Percentiles rank a stretch among this genome's conserved stretches.
phyloP scores from a whole-genome alignment of 2,888 invertebrate species.

The Caenorhabditis sp. region DNA sequence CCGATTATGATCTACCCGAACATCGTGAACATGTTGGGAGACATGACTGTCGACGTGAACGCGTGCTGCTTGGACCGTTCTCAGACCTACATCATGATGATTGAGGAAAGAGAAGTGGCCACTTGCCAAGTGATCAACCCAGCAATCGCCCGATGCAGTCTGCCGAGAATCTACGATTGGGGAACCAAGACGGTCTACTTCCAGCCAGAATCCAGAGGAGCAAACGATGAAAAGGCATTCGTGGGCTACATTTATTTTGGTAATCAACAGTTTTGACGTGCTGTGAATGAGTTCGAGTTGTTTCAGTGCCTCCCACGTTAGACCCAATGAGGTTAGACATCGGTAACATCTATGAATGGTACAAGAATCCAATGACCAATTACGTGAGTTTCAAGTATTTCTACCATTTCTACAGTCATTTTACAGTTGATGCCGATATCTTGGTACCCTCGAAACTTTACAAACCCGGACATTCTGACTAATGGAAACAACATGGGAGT shows the following conservation, averaged over 20 bases:
- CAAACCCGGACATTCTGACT: slow-evolving; percentile 72
- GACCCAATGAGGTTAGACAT: slow-evolving; percentile 79
- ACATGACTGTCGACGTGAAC: slow-evolving; percentile 94
- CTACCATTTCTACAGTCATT: neutral
- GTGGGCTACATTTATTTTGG: slow-evolving; percentile 79
- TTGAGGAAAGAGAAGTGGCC: slow-evolving; percentile 77
- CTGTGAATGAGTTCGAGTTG: neutral
- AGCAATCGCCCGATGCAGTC: slow-evolving; percentile 75
- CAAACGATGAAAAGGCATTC: slow-evolving; percentile 77
- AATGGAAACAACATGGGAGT: slow-evolving; percentile 66
- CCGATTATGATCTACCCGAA: slow-evolving; percentile 84
- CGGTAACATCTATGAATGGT: slow-evolving; percentile 78
- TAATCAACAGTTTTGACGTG: slow-evolving; percentile 8
- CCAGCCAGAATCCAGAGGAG: slow-evolving; percentile 76
- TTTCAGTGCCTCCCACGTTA: slow-evolving; percentile 77
- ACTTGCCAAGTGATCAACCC: slow-evolving; percentile 76
- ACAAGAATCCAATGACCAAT: slow-evolving; percentile 75
- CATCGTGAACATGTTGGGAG: slow-evolving; percentile 97
- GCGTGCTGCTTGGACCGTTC: slow-evolving; percentile 90
- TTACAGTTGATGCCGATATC: slow-evolving; percentile 76
- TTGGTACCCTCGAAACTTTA: slow-evolving; percentile 79
- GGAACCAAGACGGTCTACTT: slow-evolving; percentile 78
- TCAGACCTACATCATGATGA: slow-evolving; percentile 76
- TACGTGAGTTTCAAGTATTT: slow-evolving; percentile 52
- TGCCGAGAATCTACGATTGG: slow-evolving; percentile 78